Evolutionary conservation across 92 coral and sea anemone species (phyloP).

Genomic region (Porites evermanni): DNA sequence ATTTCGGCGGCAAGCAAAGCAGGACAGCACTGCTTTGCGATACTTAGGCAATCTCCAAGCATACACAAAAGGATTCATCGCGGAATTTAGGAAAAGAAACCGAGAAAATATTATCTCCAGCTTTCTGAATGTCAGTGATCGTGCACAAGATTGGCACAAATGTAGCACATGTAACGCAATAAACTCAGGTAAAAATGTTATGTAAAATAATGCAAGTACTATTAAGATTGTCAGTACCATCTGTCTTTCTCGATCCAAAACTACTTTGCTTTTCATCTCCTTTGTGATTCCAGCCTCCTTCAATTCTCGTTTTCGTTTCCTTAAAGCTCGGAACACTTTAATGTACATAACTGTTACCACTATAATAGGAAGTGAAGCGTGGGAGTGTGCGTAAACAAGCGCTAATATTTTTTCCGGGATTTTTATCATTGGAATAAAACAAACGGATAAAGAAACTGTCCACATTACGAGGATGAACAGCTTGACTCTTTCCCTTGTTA

Average conservation of each 20-base stretch:
- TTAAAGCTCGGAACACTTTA: conserved; percentile 44
- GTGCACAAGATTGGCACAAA: conserved; percentile 5
- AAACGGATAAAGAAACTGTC: conserved; percentile 34
- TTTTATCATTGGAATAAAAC: conserved; percentile 42
- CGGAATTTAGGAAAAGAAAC: conserved; percentile 54
- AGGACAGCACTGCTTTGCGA: conserved; percentile 22
- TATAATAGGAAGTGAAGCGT: conserved; percentile 57
- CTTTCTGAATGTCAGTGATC: conserved; percentile 11
- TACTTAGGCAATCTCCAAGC: conserved; percentile 52
- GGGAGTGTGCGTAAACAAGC: conserved; percentile 51
- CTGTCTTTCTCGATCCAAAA: conserved; percentile 34
- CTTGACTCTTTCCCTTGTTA: conserved; percentile 46
- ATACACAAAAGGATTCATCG: conserved; percentile 47
- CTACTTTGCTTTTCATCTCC: neutral
- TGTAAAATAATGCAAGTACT: conserved; percentile 46
- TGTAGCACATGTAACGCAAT: conserved; percentile 44
- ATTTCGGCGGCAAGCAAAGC: conserved; percentile 1
- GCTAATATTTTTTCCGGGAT: conserved; percentile 38
- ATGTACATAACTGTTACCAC: conserved; percentile 51
- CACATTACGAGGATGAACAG: conserved; percentile 39
- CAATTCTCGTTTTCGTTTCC: conserved; percentile 26
- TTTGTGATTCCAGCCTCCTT: conserved; percentile 2
- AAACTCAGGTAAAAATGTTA: conserved; percentile 48
- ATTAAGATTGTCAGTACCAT: conserved; percentile 49
- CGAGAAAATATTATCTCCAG: conserved; percentile 40